Evolutionary conservation across 2,113 vertebrate genomes (phyloP).

Genomic region (Daubentonia madagascariensis): DNA sequence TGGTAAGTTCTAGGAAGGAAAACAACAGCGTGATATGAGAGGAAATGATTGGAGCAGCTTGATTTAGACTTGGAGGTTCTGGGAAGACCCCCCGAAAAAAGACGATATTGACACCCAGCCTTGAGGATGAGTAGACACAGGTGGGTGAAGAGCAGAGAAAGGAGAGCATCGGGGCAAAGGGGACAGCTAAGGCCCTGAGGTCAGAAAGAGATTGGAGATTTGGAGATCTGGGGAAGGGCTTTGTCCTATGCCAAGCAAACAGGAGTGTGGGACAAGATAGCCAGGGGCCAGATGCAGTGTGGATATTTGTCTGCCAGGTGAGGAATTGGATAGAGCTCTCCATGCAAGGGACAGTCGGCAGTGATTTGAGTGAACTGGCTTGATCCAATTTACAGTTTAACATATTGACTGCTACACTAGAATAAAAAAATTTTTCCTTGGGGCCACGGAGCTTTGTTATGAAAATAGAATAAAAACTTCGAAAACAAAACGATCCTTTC

Average conservation of each 20-base stretch:
- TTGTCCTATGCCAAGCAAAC: background rate
- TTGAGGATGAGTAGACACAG: background rate
- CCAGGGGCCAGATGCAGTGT: background rate
- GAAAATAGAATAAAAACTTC: too few species aligned
- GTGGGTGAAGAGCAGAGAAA: background rate
- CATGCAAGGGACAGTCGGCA: background rate
- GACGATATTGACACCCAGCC: background rate
- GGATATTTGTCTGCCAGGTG: background rate
- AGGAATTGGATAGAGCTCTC: background rate
- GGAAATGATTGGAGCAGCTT: background rate
- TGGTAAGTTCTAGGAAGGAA: background rate
- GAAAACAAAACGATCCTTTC: too few species aligned
- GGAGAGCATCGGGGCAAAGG: background rate
- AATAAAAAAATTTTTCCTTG: too few species aligned
- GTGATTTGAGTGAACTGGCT: background rate
- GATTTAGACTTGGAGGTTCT: background rate
- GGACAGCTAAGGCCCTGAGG: background rate
- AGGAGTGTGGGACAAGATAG: rapidly evolving
- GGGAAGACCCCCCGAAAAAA: background rate
- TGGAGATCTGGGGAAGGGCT: background rate
- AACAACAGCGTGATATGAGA: background rate
- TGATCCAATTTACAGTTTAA: background rate
- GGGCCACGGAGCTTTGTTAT: too few species aligned
- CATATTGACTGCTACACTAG: too few species aligned
- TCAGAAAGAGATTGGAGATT: background rate